A percentile compares a stretch with the other conserved stretches of the same genome.
Evolutionary conservation across 1,140 invertebrate species (phyloP).

Genomic region (Apis laboriosa): DNA sequence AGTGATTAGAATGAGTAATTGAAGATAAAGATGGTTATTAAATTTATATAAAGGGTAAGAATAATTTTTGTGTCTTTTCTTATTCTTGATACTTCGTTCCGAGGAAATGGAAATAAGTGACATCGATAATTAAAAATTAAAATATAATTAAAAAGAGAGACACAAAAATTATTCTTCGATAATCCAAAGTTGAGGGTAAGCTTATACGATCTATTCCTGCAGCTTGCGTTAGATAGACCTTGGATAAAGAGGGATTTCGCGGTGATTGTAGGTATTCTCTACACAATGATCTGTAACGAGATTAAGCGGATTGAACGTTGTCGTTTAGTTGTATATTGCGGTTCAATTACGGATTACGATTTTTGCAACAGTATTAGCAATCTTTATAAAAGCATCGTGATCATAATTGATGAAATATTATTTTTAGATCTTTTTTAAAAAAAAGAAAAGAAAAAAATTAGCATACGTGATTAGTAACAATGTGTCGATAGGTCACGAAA

Average conservation of each 20-base stretch:
- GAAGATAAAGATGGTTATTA: no score
- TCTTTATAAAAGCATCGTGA: not conserved
- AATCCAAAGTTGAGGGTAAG: not conserved
- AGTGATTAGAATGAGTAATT: no score
- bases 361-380: not conserved
- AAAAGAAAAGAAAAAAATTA: no score
- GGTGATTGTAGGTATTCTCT: conserved; percentile 36
- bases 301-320: conserved; percentile 7
- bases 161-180: no score
- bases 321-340: not conserved
- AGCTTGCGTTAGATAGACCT: not conserved
- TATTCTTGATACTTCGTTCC: not conserved
- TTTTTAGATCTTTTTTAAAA: not conserved
- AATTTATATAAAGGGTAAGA: no score
- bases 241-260: conserved; percentile 21
- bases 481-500: no score
- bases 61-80: no score
- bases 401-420: not conserved
- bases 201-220: not conserved
- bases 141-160: no score
- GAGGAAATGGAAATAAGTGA: not conserved
- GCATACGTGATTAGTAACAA: no score
- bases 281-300: conserved; percentile 11
- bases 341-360: not conserved
- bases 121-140: no score